Percentiles rank a stretch among this genome's conserved stretches.
Conservation (phyloP, 2,888 invertebrate species). For the Melanchra persicariae region DNA sequence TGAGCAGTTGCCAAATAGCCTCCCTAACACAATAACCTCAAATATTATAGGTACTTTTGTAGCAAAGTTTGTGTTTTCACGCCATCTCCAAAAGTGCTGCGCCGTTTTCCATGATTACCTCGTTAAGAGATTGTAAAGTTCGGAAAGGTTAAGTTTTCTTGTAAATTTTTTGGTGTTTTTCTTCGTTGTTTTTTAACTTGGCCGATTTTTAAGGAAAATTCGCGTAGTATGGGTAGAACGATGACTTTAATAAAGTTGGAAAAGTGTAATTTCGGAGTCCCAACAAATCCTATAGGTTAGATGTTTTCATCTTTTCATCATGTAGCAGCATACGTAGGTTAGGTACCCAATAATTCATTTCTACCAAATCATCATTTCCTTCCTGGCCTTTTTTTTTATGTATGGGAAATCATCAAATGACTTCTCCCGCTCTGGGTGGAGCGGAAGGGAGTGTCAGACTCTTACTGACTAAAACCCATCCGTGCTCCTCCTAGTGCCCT, state of each 20-base stretch:
- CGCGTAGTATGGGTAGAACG: background rate
- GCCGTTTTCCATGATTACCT: constrained; percentile 54
- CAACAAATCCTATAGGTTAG: background rate
- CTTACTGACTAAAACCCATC: too few relatives aligned
- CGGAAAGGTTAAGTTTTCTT: constrained; percentile 39
- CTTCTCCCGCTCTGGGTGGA: too few relatives aligned
- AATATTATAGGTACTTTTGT: constrained; percentile 35
- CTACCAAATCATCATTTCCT: too few relatives aligned
- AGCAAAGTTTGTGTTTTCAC: constrained; percentile 49
- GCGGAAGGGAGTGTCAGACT: too few relatives aligned
- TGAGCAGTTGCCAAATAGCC: constrained; percentile 54
- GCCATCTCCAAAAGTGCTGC: constrained; percentile 53
- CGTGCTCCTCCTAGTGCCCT: too few relatives aligned
- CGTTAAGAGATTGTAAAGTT: constrained; percentile 53
- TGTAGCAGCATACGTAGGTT: background rate
- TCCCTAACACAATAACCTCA: constrained; percentile 28
- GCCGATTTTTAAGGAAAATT: constrained; percentile 25
- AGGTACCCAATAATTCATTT: too few relatives aligned
- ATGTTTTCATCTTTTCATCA: background rate
- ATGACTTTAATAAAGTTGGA: constrained; percentile 14
- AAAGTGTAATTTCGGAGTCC: background rate
- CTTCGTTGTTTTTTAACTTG: constrained; percentile 11
- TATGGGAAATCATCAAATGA: too few relatives aligned
- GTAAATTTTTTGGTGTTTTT: constrained; percentile 16
- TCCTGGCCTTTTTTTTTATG: too few relatives aligned